Conservation (phyloP, 1,140 invertebrate species). For the Pinna nobilis region DNA sequence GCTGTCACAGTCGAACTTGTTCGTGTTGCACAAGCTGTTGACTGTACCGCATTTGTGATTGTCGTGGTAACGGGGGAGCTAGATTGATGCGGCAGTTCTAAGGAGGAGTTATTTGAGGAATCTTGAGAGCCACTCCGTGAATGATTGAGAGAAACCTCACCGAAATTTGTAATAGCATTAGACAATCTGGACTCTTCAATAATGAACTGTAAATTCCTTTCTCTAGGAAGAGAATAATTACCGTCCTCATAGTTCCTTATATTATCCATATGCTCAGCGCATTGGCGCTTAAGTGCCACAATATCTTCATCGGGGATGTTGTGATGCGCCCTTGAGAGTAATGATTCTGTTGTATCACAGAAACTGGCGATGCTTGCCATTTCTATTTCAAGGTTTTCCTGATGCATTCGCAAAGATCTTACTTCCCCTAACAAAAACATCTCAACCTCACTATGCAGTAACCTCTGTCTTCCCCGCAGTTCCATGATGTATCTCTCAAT, state of each 20-base stretch:
- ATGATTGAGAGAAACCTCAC: constrained; percentile 42
- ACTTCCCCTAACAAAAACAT: constrained; percentile 89
- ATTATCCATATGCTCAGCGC: constrained; percentile 59
- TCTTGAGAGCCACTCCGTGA: neutral
- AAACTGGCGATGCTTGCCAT: constrained; percentile 94
- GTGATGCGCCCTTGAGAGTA: constrained; percentile 84
- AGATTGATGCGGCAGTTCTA: neutral
- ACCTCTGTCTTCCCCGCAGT: constrained; percentile 90
- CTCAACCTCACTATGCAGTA: constrained; percentile 91
- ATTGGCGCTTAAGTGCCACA: constrained; percentile 63
- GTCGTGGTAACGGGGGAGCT: neutral
- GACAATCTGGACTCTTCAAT: constrained; percentile 55
- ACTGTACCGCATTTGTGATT: neutral
- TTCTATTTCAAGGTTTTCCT: constrained; percentile 94
- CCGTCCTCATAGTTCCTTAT: constrained; percentile 57
- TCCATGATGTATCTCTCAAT: constrained; percentile 92
- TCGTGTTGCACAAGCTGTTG: no score
- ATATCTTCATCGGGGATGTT: constrained; percentile 68
- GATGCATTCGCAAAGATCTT: constrained; percentile 87
- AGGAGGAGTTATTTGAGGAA: constrained; percentile 17
- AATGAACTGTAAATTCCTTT: constrained; percentile 35
- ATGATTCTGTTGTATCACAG: constrained; percentile 96
- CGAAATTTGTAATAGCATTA: constrained; percentile 63
- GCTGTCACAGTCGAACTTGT: no score
- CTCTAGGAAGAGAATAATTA: constrained; percentile 36